These are phyloP conservation scores for Whitmania pigra DNA, from an alignment of 1,140 invertebrate genomes.

Conservation along the genomic window DNA sequence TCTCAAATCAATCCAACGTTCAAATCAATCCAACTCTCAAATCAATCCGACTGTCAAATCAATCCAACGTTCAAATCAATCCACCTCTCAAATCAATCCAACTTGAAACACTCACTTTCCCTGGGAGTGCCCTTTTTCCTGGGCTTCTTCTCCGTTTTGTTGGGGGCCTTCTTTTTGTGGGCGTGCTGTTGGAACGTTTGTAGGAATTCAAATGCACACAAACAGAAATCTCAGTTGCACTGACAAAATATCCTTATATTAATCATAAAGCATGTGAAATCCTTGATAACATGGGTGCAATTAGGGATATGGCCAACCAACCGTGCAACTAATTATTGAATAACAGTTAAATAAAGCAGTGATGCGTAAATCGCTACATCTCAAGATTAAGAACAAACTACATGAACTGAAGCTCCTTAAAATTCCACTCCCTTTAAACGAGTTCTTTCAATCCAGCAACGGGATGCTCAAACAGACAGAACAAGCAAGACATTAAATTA, in stretches of 20 bases:
- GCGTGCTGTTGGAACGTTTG: neutral
- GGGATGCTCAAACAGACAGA: neutral
- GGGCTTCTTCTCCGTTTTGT: conserved; percentile 20
- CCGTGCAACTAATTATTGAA: no score
- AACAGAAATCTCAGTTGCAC: no score
- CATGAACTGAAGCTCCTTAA: no score
- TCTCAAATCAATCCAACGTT: neutral
- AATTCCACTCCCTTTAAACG: no score
- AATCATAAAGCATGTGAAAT: no score
- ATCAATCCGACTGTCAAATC: neutral
- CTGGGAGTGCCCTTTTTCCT: conserved; percentile 3
- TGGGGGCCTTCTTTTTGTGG: conserved; percentile 24
- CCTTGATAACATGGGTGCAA: no score
- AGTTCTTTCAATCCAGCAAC: neutral
- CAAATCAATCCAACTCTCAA: neutral
- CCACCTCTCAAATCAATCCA: neutral
- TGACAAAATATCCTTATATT: no score
- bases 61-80: neutral
- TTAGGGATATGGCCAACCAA: no score
- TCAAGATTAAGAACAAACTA: no score
- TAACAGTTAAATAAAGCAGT: no score
- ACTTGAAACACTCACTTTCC: conserved; percentile 12
- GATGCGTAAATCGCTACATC: no score
- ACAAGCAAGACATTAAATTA: neutral
- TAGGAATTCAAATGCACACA: neutral